Evolutionary conservation across 2,888 invertebrate species (phyloP), one percentile per base, ranked within the genome.

Genomic region (Patella depressa): DNA sequence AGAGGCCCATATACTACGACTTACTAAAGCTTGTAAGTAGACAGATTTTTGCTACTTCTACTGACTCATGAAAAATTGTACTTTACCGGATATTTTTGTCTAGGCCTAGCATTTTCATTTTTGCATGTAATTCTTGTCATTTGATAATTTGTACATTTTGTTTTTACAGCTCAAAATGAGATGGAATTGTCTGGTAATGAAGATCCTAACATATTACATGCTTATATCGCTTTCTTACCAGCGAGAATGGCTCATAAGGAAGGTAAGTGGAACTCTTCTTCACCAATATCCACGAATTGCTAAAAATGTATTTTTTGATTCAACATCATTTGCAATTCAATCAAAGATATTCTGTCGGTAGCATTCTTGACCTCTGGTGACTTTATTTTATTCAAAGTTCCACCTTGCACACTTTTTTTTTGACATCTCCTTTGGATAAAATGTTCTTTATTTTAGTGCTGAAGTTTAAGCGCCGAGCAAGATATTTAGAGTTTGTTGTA

Each of bases 141-240:
- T 2, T 65, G 19, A 65, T 12, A 1, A 2, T 9, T 65, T 17
- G n/a, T 65, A 24, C 15, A 45, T 65, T 73, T 65, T 54, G 55
- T 70, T 72, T 55, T 86, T 86, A 17, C 85, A 90, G 91, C 89
- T 54, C 88, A 88, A 72, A 86, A 87, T 79, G 90, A 91, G 69
- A 89, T 89, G 85, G 91, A 91, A 78, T 81, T 91, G 78, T 85
- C 86, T n/a, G 91, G 91, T 5, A 89, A 86, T 85, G 91, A 91
- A 82, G 91, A 91, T 75, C 89, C 89, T 5, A 88, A 86, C 78
- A 87, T 91, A 53, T 86, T 91, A 0, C 89, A 90, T 84, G 90
- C 91, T 34, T 91, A 91, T 84, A 90, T 91, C 71, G 87, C 90
- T 45, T 91, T 88, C 78, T 83, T 90, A 57, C 90, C 91, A 45